phyloP scores from a whole-genome alignment of 2,797 vertebrate genomes.

The Chelon auratus region DNA sequence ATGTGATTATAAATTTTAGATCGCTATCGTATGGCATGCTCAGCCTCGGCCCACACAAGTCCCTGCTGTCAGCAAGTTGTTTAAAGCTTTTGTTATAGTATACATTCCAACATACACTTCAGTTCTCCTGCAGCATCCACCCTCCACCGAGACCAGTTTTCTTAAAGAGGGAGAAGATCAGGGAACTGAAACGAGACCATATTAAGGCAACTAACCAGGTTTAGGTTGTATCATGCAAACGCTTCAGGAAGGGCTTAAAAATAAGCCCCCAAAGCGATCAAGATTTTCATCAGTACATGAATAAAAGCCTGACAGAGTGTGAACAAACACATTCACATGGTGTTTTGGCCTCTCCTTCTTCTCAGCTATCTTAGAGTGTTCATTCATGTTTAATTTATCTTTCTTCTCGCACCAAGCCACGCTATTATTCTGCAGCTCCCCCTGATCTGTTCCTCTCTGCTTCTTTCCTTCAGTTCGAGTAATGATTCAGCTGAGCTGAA shows the following conservation, averaged over 20 bases:
- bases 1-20: too few relatives aligned
- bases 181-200: conserved; percentile 26
- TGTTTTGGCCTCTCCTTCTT: neutral
- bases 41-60: too few relatives aligned
- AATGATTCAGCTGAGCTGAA: conserved; percentile 23
- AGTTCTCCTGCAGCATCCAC: too few relatives aligned
- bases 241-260: too few relatives aligned
- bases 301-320: neutral
- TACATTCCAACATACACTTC: too few relatives aligned
- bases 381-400: conserved; percentile 21
- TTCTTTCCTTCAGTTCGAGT: conserved; percentile 33
- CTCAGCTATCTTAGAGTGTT: neutral
- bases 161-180: neutral
- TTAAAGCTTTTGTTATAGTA: too few relatives aligned
- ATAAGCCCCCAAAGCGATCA: too few relatives aligned
- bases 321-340: conserved; percentile 10
- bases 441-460: conserved; percentile 2
- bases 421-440: neutral
- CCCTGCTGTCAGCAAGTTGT: too few relatives aligned
- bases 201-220: conserved; percentile 31
- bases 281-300: conserved; percentile 1
- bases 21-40: too few relatives aligned
- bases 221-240: too few relatives aligned
- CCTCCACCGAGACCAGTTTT: neutral
- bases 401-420: conserved; percentile 8